Evolutionary conservation across 2,797 vertebrate species (phyloP), one percentile per base, ranked within the genome.

Genomic region (Manis crassicaudata): DNA sequence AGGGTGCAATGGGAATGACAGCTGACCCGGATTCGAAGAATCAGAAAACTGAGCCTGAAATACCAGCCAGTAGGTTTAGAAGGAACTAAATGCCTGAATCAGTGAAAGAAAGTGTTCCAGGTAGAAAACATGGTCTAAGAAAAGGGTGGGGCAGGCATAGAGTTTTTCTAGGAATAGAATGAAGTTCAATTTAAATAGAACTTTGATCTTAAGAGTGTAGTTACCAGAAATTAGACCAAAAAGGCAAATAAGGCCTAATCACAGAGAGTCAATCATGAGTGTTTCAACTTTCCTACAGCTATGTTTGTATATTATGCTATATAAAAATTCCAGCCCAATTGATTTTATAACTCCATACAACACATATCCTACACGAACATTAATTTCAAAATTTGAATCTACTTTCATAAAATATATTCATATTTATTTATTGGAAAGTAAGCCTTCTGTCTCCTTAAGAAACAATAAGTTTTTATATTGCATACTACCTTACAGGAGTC

Each of bases 1-100:
- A 96, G 95, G 93, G 93, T 60, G 84, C 89, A 97, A 20, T 85
- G 77, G 63, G 92, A 90, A 96, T 96, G 92, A 56, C 56, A 94
- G 94, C 83, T 58, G 73, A 80, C 18, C 82, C 5, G 35, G 35
- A 52, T 70, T 90, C 63, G 70, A n/a, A 56, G 27, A 67, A 21
- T 88, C 10, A 60, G 85, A 72, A 81, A 75, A 82, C 10, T 17
- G 54, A 43, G 89, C 16, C 37, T 73, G 32, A 72, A 82, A 77
- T 43, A 50, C 0, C 40, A 67, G 18, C 58, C 7, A 29, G 21
- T 20, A 13, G 32, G 54, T 65, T 29, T 58, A 54, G 29, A 43
- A 52, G 7, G 37, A 92, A 58, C 32, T 43, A 60, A 73, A n/a
- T 52, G 63, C 21, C 25, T 65, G 29, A 62, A 88, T 12, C 11